Base-by-base conservation (phyloP, 2,888 invertebrate species). In the Phyto melanocephala region DNA sequence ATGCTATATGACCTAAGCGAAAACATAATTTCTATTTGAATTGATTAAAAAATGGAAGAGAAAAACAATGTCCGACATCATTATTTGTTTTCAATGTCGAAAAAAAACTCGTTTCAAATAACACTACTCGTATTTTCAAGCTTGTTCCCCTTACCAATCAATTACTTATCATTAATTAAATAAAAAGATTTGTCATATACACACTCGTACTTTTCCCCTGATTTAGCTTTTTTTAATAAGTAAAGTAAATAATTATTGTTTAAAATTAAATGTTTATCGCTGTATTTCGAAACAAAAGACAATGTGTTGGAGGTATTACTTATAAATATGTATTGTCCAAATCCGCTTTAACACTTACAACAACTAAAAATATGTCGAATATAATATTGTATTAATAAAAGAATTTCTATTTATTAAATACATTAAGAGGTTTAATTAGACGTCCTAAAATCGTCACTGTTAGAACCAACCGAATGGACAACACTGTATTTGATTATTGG, bases 311-410 rank as follows among this genome's bases (percentile, higher is more conserved):
- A n/a, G n/a, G n/a, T 45, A 20, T 80, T 81, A 42, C 78, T 81
- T 52, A 80, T 72, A 81, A 78, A 80, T 50, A 56, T 56, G 60
- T 81, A 52, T 86, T 88, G 87, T 88, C 87, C 86, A 84, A 86
- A 87, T 88, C 86, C 86, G 1, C 85, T 86, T 88, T 87, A 88
- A 88, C 87, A 87, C 88, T 87, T 85, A 86, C 86, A 86, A 85
- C 15, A 70, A 28, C 52, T 60, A 50, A 76, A 22, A 58, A 65
- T 37, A 37, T 62, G 15, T 58, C 6, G 13, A 7, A 17, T 20
- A 50, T 17, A 52, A 42, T 54, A 68, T 40, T 40, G 15, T 28
- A 15, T 28, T 0, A 28, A 28, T 54, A 10, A 33, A 28, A n/a
- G 52, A n/a, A 42, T 0, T 54, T 7, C n/a, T 15, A 54, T 8